phyloP scores from a whole-genome alignment of 2,113 vertebrate genomes.

The Passer montanus region DNA sequence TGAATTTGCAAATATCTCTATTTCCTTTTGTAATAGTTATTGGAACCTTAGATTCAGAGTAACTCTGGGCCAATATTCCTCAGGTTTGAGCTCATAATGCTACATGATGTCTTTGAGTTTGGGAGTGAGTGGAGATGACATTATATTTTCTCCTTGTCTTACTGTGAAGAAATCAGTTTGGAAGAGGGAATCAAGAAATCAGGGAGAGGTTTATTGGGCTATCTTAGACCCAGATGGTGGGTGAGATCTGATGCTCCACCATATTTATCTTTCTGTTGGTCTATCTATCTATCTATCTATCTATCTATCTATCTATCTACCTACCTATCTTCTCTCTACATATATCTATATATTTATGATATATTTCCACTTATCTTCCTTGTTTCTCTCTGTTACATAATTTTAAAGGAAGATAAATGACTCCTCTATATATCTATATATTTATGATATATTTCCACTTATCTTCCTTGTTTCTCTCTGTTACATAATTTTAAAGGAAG shows the following conservation, averaged over 20 bases:
- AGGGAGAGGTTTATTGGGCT: background rate
- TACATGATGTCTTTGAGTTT: background rate
- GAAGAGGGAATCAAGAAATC: background rate
- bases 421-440: too few species aligned
- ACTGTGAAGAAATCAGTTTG: background rate
- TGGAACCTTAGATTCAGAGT: background rate
- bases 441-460: too few species aligned
- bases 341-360: too few species aligned
- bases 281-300: background rate
- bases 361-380: too few species aligned
- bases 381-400: too few species aligned
- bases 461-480: too few species aligned
- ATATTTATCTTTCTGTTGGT: fast-evolving
- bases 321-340: background rate
- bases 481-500: background rate
- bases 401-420: too few species aligned
- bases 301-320: background rate
- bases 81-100: background rate
- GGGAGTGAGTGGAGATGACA: background rate
- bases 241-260: background rate
- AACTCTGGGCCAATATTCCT: background rate
- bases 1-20: background rate
- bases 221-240: background rate
- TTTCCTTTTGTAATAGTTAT: background rate
- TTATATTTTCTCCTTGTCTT: background rate